phyloP scores from a whole-genome alignment of 30 jellyfish, hydroid and myxozoan species.

The Pseudorhiza aurosa region DNA sequence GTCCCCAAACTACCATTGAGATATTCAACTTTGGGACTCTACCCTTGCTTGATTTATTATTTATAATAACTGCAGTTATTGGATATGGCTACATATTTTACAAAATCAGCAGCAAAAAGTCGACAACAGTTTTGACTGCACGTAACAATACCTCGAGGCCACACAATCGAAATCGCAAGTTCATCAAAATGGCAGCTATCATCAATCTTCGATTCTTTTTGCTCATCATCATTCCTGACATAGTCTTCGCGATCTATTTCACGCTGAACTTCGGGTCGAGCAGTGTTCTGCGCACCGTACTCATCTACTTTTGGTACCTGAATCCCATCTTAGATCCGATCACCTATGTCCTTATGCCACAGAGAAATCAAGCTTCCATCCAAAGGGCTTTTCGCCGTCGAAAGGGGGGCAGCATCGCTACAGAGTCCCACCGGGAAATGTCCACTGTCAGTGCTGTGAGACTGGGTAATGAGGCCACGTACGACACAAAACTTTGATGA shows the following conservation, averaged over 20 bases:
- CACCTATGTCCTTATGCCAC: conserved; percentile 17
- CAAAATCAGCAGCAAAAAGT: conserved; percentile 2
- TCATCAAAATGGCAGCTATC: conserved; percentile 5
- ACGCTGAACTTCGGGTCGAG: conserved; percentile 15
- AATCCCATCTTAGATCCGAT: conserved; percentile 22
- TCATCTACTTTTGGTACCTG: conserved; percentile 2
- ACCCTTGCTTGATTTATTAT: conserved; percentile 14
- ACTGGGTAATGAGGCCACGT: too few species aligned
- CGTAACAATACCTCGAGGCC: neutral
- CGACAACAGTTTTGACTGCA: neutral
- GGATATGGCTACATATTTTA: conserved; percentile 2
- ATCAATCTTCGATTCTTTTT: neutral
- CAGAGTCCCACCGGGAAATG: too few species aligned
- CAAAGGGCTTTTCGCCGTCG: neutral
- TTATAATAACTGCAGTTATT: neutral
- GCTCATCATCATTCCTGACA: neutral
- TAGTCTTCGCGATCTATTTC: conserved; percentile 11
- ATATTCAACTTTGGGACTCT: conserved; percentile 12
- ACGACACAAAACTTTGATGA: too few species aligned
- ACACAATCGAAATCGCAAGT: neutral
- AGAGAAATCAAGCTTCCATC: neutral
- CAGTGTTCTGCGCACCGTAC: neutral
- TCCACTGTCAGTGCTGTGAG: too few species aligned
- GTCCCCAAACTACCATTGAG: neutral
- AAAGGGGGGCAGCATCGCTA: too few species aligned